Base-by-base conservation (phyloP, 2,113 vertebrate species). In the Tyto alba region DNA sequence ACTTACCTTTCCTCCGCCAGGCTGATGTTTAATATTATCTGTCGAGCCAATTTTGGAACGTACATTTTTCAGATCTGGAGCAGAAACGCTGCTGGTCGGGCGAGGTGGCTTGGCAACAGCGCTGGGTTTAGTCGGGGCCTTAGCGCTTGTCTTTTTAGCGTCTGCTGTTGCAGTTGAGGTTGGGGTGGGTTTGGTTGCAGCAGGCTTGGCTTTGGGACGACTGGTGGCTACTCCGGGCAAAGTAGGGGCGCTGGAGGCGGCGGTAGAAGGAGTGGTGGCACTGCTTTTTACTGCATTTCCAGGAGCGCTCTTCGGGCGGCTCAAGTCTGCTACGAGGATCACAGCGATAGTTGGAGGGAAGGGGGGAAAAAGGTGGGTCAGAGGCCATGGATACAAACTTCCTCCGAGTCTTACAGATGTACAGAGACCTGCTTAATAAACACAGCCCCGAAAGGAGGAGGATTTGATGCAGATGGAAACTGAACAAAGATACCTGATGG, bases 31-130 rank as follows among this genome's bases (percentile, higher is more conserved):
- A 62, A 99, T 99, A 78, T 99, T 99, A 81, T 99, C 99, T 0
- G 99, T 99, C 20, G 99, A 99, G 69, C 99, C 99, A 0, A 99
- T 96, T 95, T 99, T 99, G 55, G 99, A 99, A n/a, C 99, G 99
- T 6, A 98, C 92, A 4, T 98, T 99, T 75, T 98, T 99, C 92
- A 99, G 94, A 73, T 99, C 99, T 0, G 98, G 98, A n/a, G 93
- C 93, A 4, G 98, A 95, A 4, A 97, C 10, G 7, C 95, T 98
- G 16, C 98, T 96, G 6, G 98, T 36, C 1, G 95, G 93, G 7
- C 99, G 98, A 2, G 97, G 94, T 2, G 98, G 55, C 17, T 96
- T 97, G 76, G 97, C 48, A 2, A 82, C 87, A 2, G 96, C 2
- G 57, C 78, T 76, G 38, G 91, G 45, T 45, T 97, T 97, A 5